Evolutionary conservation across 2,113 vertebrate genomes (phyloP), one percentile per base, ranked within the genome.

Genomic region (Larimichthys polyactis): DNA sequence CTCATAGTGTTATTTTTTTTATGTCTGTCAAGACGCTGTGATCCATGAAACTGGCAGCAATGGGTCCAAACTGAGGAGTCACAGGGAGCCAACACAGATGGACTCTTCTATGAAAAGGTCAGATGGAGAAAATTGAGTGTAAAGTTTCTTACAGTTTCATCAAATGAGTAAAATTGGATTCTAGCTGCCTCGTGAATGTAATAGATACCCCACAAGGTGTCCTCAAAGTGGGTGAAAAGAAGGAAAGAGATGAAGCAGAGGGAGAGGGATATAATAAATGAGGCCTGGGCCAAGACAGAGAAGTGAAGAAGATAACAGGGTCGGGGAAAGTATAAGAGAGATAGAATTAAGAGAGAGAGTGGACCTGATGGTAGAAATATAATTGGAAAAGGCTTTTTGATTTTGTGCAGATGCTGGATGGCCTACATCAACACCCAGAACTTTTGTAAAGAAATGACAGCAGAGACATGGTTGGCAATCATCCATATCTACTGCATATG

Each of bases 31-130:
- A 83, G 75, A 74, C 0, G 17, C 78, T 75, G 74, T 91, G 85
- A 90, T 93, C 85, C 82, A 62, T 93, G 91, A 92, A 91, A 87
- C 77, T 84, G 84, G 80, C 73, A 78, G 80, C 46, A 74, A 87
- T 79, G 76, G 83, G 81, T 78, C 87, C 58, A 32, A 40, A 67
- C 60, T 27, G 79, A 65, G 68, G 58, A 89, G 89, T 90, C 88
- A 73, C 78, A 64, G 43, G 49, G 77, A 74, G 76, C 75, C 78
- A 81, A 49, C 48, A 54, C 55, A 84, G 86, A 90, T 79, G 66
- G 85, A 88, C 72, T 87, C 59, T 48, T 78, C 70, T 60, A 29
- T 48, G 49, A 78, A 91, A 91, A 91, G 86, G 89, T 91, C 85
- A 89, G 74, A 79, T 5, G 17, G 74, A 67, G 49, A 89, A 82